Evolutionary conservation across 2,797 vertebrate species (phyloP).

Genomic region (Cossypha caffra): DNA sequence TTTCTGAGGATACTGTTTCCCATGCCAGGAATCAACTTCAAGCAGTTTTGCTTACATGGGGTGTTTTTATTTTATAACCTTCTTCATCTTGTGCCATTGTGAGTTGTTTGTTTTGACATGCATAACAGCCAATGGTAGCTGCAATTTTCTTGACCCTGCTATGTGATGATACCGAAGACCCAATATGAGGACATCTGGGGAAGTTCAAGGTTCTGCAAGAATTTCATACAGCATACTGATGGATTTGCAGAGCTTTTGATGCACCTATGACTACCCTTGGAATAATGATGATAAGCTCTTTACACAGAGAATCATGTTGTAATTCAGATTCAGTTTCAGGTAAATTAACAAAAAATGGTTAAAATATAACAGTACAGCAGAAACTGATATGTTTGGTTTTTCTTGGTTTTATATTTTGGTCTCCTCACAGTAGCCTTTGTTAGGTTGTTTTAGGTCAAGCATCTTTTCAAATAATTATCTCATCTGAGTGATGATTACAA

Average conservation of each 20-base stretch:
- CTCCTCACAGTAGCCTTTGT: background rate
- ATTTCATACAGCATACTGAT: background rate
- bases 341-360: background rate
- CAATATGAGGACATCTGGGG: background rate
- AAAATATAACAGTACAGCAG: background rate
- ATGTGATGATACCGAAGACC: background rate
- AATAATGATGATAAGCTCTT: background rate
- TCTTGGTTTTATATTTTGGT: background rate
- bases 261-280: background rate
- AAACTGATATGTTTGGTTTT: background rate
- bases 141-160: background rate
- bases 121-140: background rate
- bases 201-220: background rate
- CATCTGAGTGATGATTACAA: background rate
- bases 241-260: background rate
- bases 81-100: background rate
- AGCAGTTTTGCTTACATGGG: background rate
- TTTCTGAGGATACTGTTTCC: background rate
- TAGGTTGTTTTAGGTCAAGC: background rate
- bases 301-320: background rate
- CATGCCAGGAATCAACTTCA: background rate
- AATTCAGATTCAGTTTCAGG: background rate
- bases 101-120: background rate
- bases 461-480: background rate
- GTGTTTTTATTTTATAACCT: background rate